A percentile compares a stretch with the other conserved stretches of the same genome.
These are phyloP conservation scores for Hermodice carunculata DNA, from an alignment of 2,888 invertebrate species.

Conservation along the genomic window DNA sequence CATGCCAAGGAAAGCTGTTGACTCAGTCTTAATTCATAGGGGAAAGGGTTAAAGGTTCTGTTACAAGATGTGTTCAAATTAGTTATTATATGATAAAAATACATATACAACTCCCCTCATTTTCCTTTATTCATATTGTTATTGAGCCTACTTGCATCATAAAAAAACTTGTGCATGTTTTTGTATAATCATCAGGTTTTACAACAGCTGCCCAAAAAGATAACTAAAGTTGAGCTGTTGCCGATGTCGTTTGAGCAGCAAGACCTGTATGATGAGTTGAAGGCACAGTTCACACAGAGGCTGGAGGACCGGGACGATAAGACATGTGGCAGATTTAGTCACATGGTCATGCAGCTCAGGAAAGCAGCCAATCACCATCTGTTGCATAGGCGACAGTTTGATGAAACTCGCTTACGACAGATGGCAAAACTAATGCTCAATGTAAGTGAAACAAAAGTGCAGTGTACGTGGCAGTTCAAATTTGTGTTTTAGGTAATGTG, in stretches of 20 bases:
- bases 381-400: constrained; percentile 79
- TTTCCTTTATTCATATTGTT: too few species aligned
- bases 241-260: constrained; percentile 82
- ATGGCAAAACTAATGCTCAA: constrained; percentile 75
- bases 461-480: too few species aligned
- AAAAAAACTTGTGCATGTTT: neutral
- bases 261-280: constrained; percentile 81
- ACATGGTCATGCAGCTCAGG: constrained; percentile 83
- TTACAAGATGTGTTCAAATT: too few species aligned
- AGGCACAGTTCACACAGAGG: constrained; percentile 74
- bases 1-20: too few species aligned
- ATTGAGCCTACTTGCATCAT: too few species aligned
- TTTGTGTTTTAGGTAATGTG: constrained; percentile 5
- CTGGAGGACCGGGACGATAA: constrained; percentile 25
- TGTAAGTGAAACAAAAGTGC: constrained; percentile 43
- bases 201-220: constrained; percentile 85
- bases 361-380: constrained; percentile 96
- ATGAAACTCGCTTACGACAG: constrained; percentile 74
- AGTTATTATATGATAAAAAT: too few species aligned
- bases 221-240: constrained; percentile 78
- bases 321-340: constrained; percentile 42
- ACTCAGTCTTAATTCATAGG: too few species aligned
- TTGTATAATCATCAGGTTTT: constrained; percentile 61
- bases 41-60: too few species aligned
- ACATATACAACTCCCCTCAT: too few species aligned